Conservation (phyloP, 92 coral and sea anemone species). For the Palythoa grandis region DNA sequence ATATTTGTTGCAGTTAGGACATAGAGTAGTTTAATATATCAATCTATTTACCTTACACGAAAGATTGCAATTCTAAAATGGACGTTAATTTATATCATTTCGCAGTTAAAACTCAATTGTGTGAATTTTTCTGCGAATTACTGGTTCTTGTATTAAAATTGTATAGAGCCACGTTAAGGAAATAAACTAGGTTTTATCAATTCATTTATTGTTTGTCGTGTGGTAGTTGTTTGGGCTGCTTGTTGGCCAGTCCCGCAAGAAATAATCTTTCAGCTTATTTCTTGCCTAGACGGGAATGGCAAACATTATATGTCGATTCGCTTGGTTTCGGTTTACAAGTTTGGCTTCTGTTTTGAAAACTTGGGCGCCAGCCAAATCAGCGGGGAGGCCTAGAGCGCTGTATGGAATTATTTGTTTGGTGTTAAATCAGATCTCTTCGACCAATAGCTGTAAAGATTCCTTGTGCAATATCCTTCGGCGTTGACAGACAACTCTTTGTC, state of each 20-base stretch:
- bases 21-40: conserved; percentile 59
- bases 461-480: conserved; percentile 41
- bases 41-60: conserved; percentile 40
- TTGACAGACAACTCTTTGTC: conserved; percentile 24
- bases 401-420: conserved; percentile 42
- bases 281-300: conserved; percentile 20
- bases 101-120: conserved; percentile 32
- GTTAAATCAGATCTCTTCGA: conserved; percentile 35
- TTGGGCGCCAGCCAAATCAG: conserved; percentile 47
- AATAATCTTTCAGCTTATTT: background rate
- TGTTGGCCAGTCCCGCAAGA: background rate
- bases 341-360: conserved; percentile 60
- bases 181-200: conserved; percentile 44
- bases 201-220: background rate
- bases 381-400: conserved; percentile 34
- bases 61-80: conserved; percentile 37
- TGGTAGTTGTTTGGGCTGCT: background rate
- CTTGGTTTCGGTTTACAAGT: conserved; percentile 65
- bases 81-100: conserved; percentile 44
- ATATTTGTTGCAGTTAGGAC: conserved; percentile 85
- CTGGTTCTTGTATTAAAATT: conserved; percentile 42
- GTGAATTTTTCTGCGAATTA: conserved; percentile 28
- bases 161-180: conserved; percentile 34
- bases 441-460: conserved; percentile 24
- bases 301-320: background rate